Percentiles rank a stretch among this genome's conserved stretches.
These are phyloP conservation scores for Corythoichthys intestinalis DNA, from an alignment of 2,113 vertebrate genomes.

Conservation along the genomic window DNA sequence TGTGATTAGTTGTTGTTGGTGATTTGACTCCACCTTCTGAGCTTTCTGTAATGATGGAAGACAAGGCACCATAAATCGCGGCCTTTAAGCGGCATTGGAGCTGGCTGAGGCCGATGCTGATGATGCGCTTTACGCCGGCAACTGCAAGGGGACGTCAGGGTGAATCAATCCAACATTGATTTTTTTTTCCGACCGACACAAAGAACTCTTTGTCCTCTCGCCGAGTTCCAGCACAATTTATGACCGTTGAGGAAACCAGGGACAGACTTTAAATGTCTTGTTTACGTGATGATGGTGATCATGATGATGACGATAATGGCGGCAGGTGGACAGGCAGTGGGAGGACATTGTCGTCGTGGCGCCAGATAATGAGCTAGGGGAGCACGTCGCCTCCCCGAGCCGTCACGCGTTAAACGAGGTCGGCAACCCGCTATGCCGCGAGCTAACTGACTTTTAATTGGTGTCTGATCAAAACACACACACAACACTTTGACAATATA, in stretches of 20 bases:
- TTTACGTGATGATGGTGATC: background rate
- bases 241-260: background rate
- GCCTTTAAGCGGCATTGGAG: background rate
- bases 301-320: background rate
- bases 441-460: constrained; percentile 4
- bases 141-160: background rate
- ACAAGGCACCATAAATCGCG: background rate
- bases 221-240: background rate
- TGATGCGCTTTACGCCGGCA: background rate
- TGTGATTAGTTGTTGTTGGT: background rate
- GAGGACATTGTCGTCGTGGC: background rate
- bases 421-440: background rate
- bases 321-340: background rate
- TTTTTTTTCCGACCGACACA: background rate
- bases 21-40: background rate
- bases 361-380: background rate
- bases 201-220: background rate
- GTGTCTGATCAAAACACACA: background rate
- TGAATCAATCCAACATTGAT: constrained; percentile 1
- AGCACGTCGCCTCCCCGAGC: background rate
- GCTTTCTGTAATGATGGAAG: background rate
- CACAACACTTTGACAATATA: background rate
- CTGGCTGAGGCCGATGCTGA: background rate
- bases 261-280: constrained; percentile 1
- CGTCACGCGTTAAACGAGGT: constrained; percentile 1